Base-by-base conservation (phyloP, 2,888 invertebrate species). In the Nebria brevicollis region DNA sequence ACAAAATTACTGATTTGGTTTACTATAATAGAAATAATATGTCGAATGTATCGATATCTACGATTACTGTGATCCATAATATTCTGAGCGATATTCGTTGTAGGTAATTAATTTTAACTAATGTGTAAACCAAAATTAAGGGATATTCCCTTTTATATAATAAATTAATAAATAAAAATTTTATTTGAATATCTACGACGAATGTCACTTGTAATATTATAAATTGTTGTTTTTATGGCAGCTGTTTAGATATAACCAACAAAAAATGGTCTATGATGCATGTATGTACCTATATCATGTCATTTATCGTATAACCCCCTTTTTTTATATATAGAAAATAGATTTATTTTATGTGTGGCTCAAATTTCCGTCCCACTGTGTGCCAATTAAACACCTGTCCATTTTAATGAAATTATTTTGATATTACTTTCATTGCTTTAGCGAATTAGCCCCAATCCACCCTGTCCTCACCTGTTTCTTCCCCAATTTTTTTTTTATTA, bases 331-430 rank as follows among this genome's bases (percentile, higher is more conserved):
- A 70, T 70, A 70, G 25, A 70, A 26, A 15, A 70, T 80, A 72
- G 70, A 75, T 70, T 20, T 80, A 15, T 75, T 80, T 75, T 80
- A 70, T 80, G 66, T 76, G 76, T 81, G 81, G 81, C 81, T 81
- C 81, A 81, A 81, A 77, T 81, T 66, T 81, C 81, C 81, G 81
- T 81, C 81, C 81, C 81, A 81, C 77, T 81, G 77, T 81, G 81
- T 81, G 81, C 81, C 81, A 81, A 81, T 66, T 81, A 77, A 77
- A 81, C 73, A 76, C 81, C 66, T 74, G 54, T 54, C 54, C 54
- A 54, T 54, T 54, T 54, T 54, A 54, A 54, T 54, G 11, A 54
- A 54, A 54, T 54, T 54, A 54, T 54, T 54, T 54, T 54, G 54
- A 34, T 72, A 54, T 75, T 8, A 54, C 54, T 54, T 13, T 11